Evolutionary conservation across 1,140 invertebrate species (phyloP).

Genomic region (Caenorhabditis latens): DNA sequence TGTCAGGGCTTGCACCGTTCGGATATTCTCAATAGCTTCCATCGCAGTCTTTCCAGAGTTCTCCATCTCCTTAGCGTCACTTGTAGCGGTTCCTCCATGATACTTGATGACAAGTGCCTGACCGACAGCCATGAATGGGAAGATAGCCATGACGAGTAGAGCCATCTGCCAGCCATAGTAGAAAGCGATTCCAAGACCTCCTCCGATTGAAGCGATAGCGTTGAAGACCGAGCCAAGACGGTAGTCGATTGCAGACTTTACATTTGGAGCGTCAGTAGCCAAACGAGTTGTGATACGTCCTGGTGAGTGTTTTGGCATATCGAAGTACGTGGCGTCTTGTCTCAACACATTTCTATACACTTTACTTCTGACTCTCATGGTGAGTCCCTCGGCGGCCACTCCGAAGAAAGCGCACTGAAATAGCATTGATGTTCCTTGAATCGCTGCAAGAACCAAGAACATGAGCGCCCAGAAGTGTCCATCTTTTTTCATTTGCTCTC

Average conservation of each 20-base stretch:
- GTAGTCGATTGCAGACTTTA: slow-evolving; percentile 79
- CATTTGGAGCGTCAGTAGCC: slow-evolving; percentile 80
- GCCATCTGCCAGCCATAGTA: slow-evolving; percentile 78
- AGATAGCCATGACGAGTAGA: slow-evolving; percentile 71
- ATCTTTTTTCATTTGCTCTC: slow-evolving; percentile 62
- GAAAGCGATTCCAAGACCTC: slow-evolving; percentile 77
- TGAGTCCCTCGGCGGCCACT: slow-evolving; percentile 79
- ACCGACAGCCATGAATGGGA: slow-evolving; percentile 78
- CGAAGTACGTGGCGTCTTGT: slow-evolving; percentile 80
- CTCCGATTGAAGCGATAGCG: slow-evolving; percentile 78
- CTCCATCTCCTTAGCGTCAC: slow-evolving; percentile 67
- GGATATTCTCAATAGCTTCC: slow-evolving; percentile 69
- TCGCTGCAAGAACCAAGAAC: slow-evolving; percentile 67
- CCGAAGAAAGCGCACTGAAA: slow-evolving; percentile 68
- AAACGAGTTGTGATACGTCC: slow-evolving; percentile 80
- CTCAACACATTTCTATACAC: slow-evolving; percentile 79
- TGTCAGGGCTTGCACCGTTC: slow-evolving; percentile 68
- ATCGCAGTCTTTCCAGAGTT: slow-evolving; percentile 67
- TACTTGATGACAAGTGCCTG: slow-evolving; percentile 71
- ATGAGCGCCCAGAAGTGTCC: slow-evolving; percentile 74
- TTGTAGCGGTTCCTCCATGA: slow-evolving; percentile 71
- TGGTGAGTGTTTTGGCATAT: slow-evolving; percentile 79
- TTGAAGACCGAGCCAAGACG: slow-evolving; percentile 78
- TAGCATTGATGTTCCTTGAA: slow-evolving; percentile 65
- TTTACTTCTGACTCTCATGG: slow-evolving; percentile 78